Conservation (phyloP, 2,888 invertebrate species). For the Melieria omissa region DNA sequence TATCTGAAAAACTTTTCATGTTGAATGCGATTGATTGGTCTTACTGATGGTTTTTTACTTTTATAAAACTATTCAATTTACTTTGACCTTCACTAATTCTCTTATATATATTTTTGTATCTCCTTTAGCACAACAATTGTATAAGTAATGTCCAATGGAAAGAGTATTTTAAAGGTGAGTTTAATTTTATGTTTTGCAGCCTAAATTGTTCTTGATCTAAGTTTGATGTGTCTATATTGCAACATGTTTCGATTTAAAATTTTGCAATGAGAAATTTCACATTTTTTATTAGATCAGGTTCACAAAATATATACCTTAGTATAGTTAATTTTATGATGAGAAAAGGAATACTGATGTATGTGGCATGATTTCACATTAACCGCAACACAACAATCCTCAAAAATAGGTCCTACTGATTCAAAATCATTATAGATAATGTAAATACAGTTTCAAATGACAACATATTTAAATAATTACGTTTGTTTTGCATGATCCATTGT, state of each 20-base stretch:
- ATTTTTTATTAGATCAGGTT: too few species aligned
- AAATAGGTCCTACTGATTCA: constrained; percentile 59
- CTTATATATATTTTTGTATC: too few species aligned
- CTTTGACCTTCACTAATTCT: neutral
- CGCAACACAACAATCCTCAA: constrained; percentile 58
- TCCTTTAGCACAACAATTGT: too few species aligned
- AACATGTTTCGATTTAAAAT: too few species aligned
- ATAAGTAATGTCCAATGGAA: too few species aligned
- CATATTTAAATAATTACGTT: neutral
- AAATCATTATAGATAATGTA: neutral
- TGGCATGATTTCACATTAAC: constrained; percentile 57
- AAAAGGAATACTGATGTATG: constrained; percentile 49
- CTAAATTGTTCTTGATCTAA: too few species aligned
- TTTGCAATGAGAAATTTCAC: too few species aligned
- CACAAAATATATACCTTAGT: too few species aligned
- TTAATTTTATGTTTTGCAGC: too few species aligned
- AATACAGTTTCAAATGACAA: neutral
- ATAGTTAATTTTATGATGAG: constrained; percentile 37
- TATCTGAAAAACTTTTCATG: constrained; percentile 53
- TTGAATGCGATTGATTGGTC: constrained; percentile 52
- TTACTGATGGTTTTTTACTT: constrained; percentile 42
- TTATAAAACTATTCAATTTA: neutral
- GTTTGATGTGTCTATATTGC: too few species aligned
- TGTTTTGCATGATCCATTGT: too few species aligned
- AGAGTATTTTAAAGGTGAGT: too few species aligned